A percentile compares a stretch with the other conserved stretches of the same genome.
phyloP scores from a whole-genome alignment of 2,113 vertebrate genomes.

The Hiodon alosoides region DNA sequence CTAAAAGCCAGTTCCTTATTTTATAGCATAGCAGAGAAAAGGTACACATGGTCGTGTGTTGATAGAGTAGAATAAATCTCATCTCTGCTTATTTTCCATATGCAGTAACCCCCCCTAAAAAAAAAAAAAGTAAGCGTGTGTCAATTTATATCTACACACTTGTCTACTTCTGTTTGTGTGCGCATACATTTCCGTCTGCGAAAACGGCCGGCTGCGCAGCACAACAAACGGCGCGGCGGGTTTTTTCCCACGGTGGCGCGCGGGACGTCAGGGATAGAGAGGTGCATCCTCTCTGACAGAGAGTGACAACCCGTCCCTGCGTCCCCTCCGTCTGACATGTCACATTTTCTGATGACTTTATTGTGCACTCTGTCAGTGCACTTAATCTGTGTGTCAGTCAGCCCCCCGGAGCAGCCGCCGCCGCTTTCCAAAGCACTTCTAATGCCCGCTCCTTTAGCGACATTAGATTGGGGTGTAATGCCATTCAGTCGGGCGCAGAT shows the following conservation, averaged over 20 bases:
- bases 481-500: constrained; percentile 46
- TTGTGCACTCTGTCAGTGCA: constrained; percentile 84
- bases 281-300: constrained; percentile 74
- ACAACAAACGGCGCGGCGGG: not conserved
- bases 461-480: constrained; percentile 51
- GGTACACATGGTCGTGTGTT: no score
- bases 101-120: constrained; percentile 53
- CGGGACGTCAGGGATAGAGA: constrained; percentile 73
- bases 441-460: constrained; percentile 72
- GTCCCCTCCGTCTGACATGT: constrained; percentile 76
- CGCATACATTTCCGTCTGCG: constrained; percentile 53
- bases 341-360: constrained; percentile 84
- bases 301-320: constrained; percentile 80
- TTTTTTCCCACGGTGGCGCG: constrained; percentile 46
- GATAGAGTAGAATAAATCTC: constrained; percentile 35
- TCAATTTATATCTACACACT: not conserved
- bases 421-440: constrained; percentile 53
- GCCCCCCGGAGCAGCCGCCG: constrained; percentile 24
- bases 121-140: constrained; percentile 32
- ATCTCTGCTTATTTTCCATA: constrained; percentile 48
- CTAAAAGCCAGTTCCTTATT: no score
- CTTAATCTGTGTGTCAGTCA: constrained; percentile 77
- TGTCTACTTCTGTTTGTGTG: not conserved
- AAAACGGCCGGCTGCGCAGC: not conserved
- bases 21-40: no score